Conservation (phyloP, 2,113 vertebrate species). For the Rhodinocichla rosea region DNA sequence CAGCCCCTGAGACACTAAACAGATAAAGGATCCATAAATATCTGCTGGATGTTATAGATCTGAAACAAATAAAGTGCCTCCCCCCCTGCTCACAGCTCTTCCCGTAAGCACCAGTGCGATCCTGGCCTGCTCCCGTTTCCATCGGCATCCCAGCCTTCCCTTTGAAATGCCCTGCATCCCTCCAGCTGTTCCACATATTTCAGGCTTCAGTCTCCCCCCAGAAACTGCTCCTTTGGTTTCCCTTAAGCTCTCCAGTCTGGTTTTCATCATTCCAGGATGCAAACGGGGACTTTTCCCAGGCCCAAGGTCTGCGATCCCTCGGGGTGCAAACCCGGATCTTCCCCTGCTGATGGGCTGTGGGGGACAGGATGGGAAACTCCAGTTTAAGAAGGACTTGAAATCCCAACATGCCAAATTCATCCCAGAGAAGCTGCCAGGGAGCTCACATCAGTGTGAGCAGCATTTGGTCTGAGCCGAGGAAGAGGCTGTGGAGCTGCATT, state of each 20-base stretch:
- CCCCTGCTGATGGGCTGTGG: not conserved
- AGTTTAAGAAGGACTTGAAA: not conserved
- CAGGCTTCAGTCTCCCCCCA: not conserved
- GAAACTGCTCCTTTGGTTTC: not conserved
- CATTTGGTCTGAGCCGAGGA: rapidly evolving
- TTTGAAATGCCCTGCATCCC: slow-evolving; percentile 7
- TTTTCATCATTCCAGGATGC: not conserved
- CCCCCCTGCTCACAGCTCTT: not conserved
- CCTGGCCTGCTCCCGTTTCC: not conserved
- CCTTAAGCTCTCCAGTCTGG: not conserved
- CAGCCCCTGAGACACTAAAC: not conserved
- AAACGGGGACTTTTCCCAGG: not conserved
- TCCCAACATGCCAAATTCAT: not conserved
- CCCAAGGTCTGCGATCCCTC: rapidly evolving
- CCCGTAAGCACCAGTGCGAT: not conserved
- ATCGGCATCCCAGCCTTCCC: not conserved
- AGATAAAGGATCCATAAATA: slow-evolving; percentile 29
- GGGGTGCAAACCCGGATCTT: not conserved
- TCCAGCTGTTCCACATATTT: slow-evolving; percentile 36
- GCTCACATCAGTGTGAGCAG: not conserved
- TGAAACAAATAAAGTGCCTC: not conserved
- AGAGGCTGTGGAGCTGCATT: not conserved
- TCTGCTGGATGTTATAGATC: not conserved
- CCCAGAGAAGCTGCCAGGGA: not conserved
- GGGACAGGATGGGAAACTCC: not conserved